Evolutionary conservation across 2,888 invertebrate species (phyloP).

Genomic region (Erebia aethiops): DNA sequence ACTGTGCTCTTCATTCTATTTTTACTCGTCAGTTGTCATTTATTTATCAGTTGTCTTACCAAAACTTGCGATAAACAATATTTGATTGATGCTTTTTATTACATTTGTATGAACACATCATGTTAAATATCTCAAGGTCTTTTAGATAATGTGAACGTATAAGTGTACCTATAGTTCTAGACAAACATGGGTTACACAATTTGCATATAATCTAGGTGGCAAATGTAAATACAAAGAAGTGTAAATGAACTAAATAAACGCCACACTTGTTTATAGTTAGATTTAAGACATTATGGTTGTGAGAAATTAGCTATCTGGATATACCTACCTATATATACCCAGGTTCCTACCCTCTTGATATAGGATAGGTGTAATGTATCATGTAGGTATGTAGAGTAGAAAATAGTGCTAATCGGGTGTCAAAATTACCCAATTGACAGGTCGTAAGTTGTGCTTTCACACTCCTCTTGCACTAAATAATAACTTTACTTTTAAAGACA

Average conservation of each 20-base stretch:
- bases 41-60: constrained; percentile 21
- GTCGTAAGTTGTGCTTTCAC: too few species aligned
- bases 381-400: too few species aligned
- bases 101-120: neutral
- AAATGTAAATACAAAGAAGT: constrained; percentile 26
- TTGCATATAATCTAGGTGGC: constrained; percentile 31
- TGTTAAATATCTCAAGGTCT: constrained; percentile 28
- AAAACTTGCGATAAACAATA: constrained; percentile 5
- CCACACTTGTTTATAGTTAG: neutral
- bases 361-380: too few species aligned
- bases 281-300: neutral
- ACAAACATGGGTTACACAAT: constrained; percentile 30
- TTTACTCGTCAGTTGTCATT: constrained; percentile 1
- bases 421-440: too few species aligned
- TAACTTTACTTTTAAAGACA: too few species aligned
- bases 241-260: constrained; percentile 8
- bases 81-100: constrained; percentile 12
- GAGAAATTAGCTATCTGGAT: neutral
- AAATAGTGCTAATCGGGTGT: too few species aligned
- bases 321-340: too few species aligned
- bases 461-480: too few species aligned
- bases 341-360: too few species aligned
- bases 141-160: neutral
- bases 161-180: constrained; percentile 13
- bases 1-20: constrained; percentile 10